Base-by-base conservation (phyloP, 2,113 vertebrate species). In the Haemorhous mexicanus region DNA sequence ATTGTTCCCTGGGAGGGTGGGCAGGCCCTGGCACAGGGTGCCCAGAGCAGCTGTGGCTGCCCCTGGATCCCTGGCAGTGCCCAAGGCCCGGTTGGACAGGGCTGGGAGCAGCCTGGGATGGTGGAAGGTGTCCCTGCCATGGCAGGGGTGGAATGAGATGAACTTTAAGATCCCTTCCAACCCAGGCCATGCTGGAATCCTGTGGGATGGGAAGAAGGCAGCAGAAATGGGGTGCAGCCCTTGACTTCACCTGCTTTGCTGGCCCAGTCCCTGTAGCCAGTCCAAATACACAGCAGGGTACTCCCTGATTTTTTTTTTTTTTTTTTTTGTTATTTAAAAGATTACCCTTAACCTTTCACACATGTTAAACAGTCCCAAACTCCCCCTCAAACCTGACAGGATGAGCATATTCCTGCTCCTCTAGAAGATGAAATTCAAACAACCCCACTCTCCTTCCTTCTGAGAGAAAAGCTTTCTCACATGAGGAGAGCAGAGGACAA, bases 101-200 rank as follows among this genome's bases (percentile, higher is more conserved):
- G 18, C 12, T 73, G 4, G 61, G 44, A 81, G 37, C 69, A n/a
- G 0, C 28, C 53, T 46, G 62, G 46, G 46, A 21, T 0, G 0
- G 23, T 61, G 77, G 28, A 0, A 82, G 9, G 3, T 47, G n/a
- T 41, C 39, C 30, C 39, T 53, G 53, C 13, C 16, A 6, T 5
- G 39, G 37, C 44, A 67, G 16, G 37, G 33, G 17, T n/a, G 39
- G 37, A 0, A n/a, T 16, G 27, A 3, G 46, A 30, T 26, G 52
- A 4, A 6, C 33, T 61, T 75, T 44, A 30, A 28, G 20, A 8
- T 39, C 28, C 13, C 14, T 62, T 41, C 21, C n/a, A 68, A 9
- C 5, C 8, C 41, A 68, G 11, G 3, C 12, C 26, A 27, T 49
- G 55, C 21, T 55, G 47, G 47, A 46, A 70, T n/a, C 23, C 74